Conservation (phyloP, 53 echinoderm and acorn worm genomes). For the Luidia sarsii region DNA sequence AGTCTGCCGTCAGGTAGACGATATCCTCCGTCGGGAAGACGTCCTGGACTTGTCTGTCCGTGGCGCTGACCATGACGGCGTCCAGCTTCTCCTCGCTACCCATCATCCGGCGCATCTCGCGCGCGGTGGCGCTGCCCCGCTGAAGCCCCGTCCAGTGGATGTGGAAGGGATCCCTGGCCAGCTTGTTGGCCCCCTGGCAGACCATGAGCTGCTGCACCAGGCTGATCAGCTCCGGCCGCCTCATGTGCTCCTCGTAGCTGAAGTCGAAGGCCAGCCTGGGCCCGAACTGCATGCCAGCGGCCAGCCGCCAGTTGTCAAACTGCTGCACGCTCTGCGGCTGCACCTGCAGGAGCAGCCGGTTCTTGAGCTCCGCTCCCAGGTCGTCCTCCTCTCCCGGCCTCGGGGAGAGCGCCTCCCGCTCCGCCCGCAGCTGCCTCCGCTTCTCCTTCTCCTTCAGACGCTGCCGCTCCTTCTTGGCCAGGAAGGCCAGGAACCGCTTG, state of each 20-base stretch:
- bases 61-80: slow-evolving; percentile 68
- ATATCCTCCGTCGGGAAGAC: slow-evolving; percentile 75
- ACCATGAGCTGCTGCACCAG: slow-evolving; percentile 70
- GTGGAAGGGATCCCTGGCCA: slow-evolving; percentile 72
- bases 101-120: slow-evolving; percentile 61
- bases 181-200: slow-evolving; percentile 65
- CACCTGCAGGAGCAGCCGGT: slow-evolving; percentile 17
- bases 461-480: slow-evolving; percentile 61
- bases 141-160: slow-evolving; percentile 73
- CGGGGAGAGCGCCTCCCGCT: slow-evolving; percentile 7
- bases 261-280: slow-evolving; percentile 83
- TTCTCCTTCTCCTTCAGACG: slow-evolving; percentile 24
- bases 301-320: slow-evolving; percentile 70
- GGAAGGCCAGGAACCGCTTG: slow-evolving; percentile 65
- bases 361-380: slow-evolving; percentile 16
- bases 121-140: slow-evolving; percentile 38
- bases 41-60: slow-evolving; percentile 68
- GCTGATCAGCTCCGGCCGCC: slow-evolving; percentile 62
- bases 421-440: not conserved
- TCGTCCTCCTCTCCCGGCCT: slow-evolving; percentile 42
- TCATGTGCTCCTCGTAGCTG: slow-evolving; percentile 83
- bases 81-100: slow-evolving; percentile 10
- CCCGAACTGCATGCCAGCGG: slow-evolving; percentile 88
- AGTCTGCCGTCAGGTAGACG: slow-evolving; percentile 87
- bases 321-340: slow-evolving; percentile 12